Evolutionary conservation across 2,113 vertebrate species (phyloP).

Genomic region (Amphilophus citrinellus): DNA sequence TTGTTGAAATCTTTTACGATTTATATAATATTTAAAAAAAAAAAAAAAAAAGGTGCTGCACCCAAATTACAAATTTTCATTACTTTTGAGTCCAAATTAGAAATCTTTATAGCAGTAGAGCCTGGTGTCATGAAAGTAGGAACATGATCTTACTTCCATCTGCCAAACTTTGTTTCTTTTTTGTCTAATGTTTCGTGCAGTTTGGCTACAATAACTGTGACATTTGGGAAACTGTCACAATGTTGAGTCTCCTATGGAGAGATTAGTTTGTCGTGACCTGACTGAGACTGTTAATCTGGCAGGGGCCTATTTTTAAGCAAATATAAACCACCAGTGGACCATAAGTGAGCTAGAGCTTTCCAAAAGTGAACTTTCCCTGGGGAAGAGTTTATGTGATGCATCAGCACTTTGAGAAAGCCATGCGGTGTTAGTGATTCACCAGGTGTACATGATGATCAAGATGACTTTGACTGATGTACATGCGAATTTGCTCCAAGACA

Average conservation of each 20-base stretch:
- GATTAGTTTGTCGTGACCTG: constrained; percentile 28
- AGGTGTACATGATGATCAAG: not conserved
- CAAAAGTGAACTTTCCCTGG: not conserved
- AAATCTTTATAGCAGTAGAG: not conserved
- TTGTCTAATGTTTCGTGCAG: constrained; percentile 27
- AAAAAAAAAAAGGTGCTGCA: not conserved
- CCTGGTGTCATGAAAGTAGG: not conserved
- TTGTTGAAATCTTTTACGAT: not conserved
- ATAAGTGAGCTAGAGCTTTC: not conserved
- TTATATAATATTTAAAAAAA: not conserved
- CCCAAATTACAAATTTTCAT: not conserved
- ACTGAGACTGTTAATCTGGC: constrained; percentile 19
- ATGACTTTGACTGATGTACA: not conserved
- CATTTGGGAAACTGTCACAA: constrained; percentile 55
- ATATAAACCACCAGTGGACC: not conserved
- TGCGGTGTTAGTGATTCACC: not conserved
- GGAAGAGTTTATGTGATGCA: not conserved
- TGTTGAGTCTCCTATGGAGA: constrained; percentile 26
- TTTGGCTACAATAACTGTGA: constrained; percentile 34
- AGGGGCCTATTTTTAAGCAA: not conserved
- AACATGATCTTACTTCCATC: not conserved
- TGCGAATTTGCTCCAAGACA: not conserved
- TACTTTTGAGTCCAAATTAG: too few species aligned
- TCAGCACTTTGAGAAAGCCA: not conserved
- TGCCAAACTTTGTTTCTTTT: not conserved